Percentiles rank a stretch among this genome's conserved stretches.
Conservation (phyloP, 2,797 vertebrate species). For the Sibirionetta formosa region DNA sequence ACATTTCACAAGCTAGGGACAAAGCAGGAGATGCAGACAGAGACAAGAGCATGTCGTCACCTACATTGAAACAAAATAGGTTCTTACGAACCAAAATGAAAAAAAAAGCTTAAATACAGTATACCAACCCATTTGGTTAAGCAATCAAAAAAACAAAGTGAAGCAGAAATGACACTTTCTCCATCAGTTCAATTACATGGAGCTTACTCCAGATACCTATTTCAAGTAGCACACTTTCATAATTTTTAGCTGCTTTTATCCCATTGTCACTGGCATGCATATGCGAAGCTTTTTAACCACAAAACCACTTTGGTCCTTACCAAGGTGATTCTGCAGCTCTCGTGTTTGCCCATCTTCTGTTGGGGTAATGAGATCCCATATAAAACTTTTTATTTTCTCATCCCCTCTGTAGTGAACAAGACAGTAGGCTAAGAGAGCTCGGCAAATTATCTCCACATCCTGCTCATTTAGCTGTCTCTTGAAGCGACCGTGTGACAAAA, state of each 20-base stretch:
- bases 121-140: background rate
- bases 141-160: background rate
- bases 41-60: background rate
- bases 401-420: constrained; percentile 97
- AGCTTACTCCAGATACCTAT: background rate
- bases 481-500: constrained; percentile 96
- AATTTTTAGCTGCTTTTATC: background rate
- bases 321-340: constrained; percentile 96
- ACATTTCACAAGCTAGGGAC: background rate
- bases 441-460: constrained; percentile 96
- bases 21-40: background rate
- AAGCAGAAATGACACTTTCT: background rate
- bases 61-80: accelerated
- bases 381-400: constrained; percentile 99
- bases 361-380: constrained; percentile 98
- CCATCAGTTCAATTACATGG: accelerated
- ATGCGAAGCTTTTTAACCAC: background rate
- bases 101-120: background rate
- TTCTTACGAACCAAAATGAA: background rate
- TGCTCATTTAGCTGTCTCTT: constrained; percentile 95
- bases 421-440: constrained; percentile 95
- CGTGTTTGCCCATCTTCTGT: constrained; percentile 95
- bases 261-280: background rate
- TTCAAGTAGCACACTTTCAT: background rate
- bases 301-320: constrained; percentile 67